These are phyloP conservation scores for Perognathus longimembris DNA, from an alignment of 2,113 vertebrate genomes.

Conservation along the genomic window DNA sequence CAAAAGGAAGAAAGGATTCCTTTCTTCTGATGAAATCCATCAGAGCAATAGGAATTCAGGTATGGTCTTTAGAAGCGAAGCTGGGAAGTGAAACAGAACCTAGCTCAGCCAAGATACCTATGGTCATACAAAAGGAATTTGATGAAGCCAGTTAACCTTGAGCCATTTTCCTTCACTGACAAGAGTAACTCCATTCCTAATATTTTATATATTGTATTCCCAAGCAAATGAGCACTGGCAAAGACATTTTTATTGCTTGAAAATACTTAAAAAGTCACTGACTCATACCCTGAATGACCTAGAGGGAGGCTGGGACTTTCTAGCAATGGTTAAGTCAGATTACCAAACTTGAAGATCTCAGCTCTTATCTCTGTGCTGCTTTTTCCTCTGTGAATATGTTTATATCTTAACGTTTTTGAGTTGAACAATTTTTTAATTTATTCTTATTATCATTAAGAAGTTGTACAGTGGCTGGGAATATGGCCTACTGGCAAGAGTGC, in stretches of 20 bases:
- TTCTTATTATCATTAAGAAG: too few relatives aligned
- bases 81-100: not conserved
- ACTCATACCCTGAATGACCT: not conserved
- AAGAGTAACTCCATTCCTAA: not conserved
- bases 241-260: not conserved
- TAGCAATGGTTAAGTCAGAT: not conserved
- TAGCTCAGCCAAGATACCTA: not conserved
- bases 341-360: not conserved
- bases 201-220: too few relatives aligned
- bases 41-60: not conserved
- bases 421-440: too few relatives aligned
- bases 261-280: not conserved
- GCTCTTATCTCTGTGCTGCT: not conserved
- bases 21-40: not conserved
- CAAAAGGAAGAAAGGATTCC: accelerated
- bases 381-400: not conserved
- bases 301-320: not conserved
- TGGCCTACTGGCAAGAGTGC: too few relatives aligned
- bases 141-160: not conserved
- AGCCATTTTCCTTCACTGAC: not conserved
- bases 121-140: not conserved
- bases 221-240: not conserved
- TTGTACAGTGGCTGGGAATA: too few relatives aligned
- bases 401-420: too few relatives aligned
- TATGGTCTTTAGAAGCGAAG: not conserved